A percentile compares a stretch with the other conserved stretches of the same genome.
phyloP scores from a whole-genome alignment of 1,140 invertebrate species.

The Lasioglossum baleicum region DNA sequence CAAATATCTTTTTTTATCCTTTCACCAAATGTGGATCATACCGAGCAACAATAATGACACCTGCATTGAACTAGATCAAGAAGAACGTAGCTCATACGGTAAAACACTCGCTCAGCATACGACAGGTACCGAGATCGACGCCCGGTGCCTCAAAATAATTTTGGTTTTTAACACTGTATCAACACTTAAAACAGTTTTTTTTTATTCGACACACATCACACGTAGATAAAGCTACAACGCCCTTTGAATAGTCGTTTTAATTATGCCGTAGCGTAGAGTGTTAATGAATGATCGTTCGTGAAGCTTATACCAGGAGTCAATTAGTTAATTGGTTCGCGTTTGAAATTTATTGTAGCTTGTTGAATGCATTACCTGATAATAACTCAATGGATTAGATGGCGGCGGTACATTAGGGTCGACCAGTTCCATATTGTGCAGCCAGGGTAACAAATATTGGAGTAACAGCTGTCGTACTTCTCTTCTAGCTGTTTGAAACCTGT shows the following conservation, averaged over 20 bases:
- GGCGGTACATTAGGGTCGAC: constrained; percentile 97
- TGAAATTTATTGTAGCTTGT: neutral
- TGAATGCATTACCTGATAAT: constrained; percentile 86
- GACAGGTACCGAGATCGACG: constrained; percentile 92
- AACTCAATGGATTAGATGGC: constrained; percentile 87
- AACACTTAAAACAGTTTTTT: neutral
- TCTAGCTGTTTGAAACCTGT: constrained; percentile 96
- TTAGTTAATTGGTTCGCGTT: neutral
- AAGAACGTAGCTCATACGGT: constrained; percentile 92
- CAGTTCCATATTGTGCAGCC: constrained; percentile 99
- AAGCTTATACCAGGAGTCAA: no score
- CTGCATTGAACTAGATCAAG: constrained; percentile 3
- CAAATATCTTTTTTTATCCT: neutral
- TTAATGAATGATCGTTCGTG: no score
- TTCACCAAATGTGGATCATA: neutral
- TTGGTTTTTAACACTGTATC: constrained; percentile 18
- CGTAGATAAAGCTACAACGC: no score
- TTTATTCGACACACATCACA: no score
- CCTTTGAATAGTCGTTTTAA: neutral
- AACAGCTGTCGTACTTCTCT: constrained; percentile 93
- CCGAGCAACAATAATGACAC: neutral
- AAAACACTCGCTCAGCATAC: constrained; percentile 93
- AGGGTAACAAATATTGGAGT: constrained; percentile 95
- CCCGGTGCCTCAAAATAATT: constrained; percentile 85
- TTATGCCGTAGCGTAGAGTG: neutral